A percentile compares a stretch with the other conserved stretches of the same genome.
phyloP scores from a whole-genome alignment of 1,140 invertebrate species.

The Hycleus cichorii region DNA sequence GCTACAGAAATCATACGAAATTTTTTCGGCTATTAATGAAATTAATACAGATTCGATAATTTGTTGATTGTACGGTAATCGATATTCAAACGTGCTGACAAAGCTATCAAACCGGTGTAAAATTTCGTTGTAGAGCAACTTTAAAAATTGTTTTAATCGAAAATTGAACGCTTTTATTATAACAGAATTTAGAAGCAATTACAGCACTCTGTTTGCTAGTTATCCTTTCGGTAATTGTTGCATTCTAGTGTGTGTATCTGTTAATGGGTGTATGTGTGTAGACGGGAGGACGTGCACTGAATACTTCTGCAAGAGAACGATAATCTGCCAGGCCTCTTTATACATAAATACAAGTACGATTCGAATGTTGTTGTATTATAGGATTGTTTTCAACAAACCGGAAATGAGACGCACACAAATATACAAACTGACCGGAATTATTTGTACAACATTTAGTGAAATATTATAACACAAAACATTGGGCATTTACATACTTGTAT shows the following conservation, averaged over 20 bases:
- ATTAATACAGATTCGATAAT: too few relatives aligned
- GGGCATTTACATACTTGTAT: neutral
- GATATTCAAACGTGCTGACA: too few relatives aligned
- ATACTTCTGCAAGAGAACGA: neutral
- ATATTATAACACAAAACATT: too few relatives aligned
- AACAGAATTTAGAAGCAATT: conserved; percentile 10
- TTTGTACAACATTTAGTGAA: neutral
- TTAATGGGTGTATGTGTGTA: neutral
- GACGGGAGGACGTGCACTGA: conserved; percentile 4
- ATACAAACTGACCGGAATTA: conserved; percentile 23
- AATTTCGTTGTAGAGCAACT: too few relatives aligned
- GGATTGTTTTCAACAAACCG: conserved; percentile 12
- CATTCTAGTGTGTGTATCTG: conserved; percentile 13
- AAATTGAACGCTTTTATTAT: neutral
- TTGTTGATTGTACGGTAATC: too few relatives aligned
- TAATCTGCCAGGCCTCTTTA: too few relatives aligned
- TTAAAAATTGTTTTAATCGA: too few relatives aligned
- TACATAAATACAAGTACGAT: too few relatives aligned
- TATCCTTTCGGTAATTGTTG: conserved; percentile 13
- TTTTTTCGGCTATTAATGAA: too few relatives aligned
- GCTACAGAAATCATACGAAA: too few relatives aligned
- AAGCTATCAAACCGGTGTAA: too few relatives aligned
- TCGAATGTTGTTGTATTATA: too few relatives aligned
- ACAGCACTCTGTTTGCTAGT: conserved; percentile 8
- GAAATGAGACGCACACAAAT: conserved; percentile 18